These are phyloP conservation scores for Eupeodes corollae DNA, from an alignment of 1,140 invertebrate species.

Conservation along the genomic window DNA sequence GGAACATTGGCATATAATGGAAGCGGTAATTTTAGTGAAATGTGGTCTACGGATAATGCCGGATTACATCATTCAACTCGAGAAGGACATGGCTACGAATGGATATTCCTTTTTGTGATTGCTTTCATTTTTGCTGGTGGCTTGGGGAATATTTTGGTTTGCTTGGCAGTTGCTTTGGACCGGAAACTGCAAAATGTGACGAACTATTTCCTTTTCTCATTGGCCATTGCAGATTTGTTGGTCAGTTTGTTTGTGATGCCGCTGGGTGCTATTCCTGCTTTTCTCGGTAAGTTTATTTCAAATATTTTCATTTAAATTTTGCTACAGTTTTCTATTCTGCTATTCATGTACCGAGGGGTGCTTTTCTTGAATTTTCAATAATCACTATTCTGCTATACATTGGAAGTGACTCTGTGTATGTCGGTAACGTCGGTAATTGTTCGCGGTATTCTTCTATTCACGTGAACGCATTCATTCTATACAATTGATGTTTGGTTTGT, in stretches of 20 bases:
- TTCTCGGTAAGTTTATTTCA: constrained; percentile 57
- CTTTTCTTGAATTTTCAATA: too few species aligned
- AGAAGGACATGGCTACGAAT: constrained; percentile 46
- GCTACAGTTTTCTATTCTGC: neutral
- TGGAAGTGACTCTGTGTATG: too few species aligned
- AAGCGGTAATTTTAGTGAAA: neutral
- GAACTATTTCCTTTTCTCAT: constrained; percentile 86
- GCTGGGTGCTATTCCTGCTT: constrained; percentile 71
- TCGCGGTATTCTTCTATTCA: too few species aligned
- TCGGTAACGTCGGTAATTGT: too few species aligned
- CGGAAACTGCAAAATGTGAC: constrained; percentile 81
- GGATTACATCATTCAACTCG: constrained; percentile 15
- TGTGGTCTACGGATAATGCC: constrained; percentile 14
- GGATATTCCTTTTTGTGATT: constrained; percentile 65
- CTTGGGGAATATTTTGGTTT: constrained; percentile 84
- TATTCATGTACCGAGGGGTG: too few species aligned
- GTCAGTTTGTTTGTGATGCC: constrained; percentile 88
- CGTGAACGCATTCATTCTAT: too few species aligned
- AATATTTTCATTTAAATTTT: neutral
- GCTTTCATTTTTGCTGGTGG: constrained; percentile 78
- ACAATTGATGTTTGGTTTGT: too few species aligned
- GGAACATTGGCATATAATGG: constrained; percentile 8
- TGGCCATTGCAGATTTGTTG: constrained; percentile 86
- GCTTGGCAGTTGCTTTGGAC: constrained; percentile 76
- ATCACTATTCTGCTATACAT: too few species aligned